Conservation (phyloP, 2,113 vertebrate species). For the Lucifuga dentata region DNA sequence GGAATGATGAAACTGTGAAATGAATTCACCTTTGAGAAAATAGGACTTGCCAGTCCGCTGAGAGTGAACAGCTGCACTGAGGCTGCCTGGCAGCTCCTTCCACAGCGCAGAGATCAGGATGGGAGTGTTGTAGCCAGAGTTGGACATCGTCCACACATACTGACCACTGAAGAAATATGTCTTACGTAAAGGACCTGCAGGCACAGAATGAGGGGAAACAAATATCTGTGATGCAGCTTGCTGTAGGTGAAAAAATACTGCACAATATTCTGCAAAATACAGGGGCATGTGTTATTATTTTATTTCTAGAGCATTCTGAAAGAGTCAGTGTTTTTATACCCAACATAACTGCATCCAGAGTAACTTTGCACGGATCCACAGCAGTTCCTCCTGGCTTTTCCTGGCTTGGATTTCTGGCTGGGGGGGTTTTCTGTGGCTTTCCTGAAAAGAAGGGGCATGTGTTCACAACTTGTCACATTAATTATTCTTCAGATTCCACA, state of each 20-base stretch:
- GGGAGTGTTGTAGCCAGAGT: slow-evolving; percentile 76
- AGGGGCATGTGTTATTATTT: not conserved
- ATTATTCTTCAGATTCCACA: not conserved
- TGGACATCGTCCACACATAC: slow-evolving; percentile 87
- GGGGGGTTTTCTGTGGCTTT: slow-evolving; percentile 63
- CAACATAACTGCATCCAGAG: slow-evolving; percentile 85
- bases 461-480: not conserved
- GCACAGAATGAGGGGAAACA: not conserved
- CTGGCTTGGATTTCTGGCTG: slow-evolving; percentile 35
- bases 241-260: not conserved
- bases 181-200: slow-evolving; percentile 82
- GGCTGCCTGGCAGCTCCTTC: slow-evolving; percentile 85
- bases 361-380: slow-evolving; percentile 83
- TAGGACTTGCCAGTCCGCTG: slow-evolving; percentile 84
- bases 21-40: slow-evolving; percentile 86
- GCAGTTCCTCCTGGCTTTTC: not conserved
- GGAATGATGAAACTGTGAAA: not conserved
- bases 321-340: slow-evolving; percentile 68
- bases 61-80: slow-evolving; percentile 88
- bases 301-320: not conserved
- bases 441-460: slow-evolving; percentile 62
- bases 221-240: not conserved
- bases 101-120: slow-evolving; percentile 81
- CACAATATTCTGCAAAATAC: not conserved
- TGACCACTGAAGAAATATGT: slow-evolving; percentile 87